Evolutionary conservation across 2,113 vertebrate genomes (phyloP).

Genomic region (Jacana jacana): DNA sequence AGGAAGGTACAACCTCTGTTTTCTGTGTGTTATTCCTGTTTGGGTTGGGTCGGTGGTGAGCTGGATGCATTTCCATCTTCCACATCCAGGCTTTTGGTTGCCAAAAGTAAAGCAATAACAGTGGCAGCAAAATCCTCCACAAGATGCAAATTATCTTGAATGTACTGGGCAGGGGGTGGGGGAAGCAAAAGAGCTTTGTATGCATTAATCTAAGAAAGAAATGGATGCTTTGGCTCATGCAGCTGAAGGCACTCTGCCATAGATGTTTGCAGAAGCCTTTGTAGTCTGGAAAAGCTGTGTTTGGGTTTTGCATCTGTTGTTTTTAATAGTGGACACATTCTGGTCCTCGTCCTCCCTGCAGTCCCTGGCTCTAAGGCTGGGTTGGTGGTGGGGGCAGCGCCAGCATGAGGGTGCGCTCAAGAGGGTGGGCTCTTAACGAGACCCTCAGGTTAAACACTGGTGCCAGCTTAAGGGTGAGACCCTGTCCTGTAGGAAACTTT

Average conservation of each 20-base stretch:
- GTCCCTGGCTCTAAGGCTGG: not conserved
- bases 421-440: not conserved
- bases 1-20: not conserved
- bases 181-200: not conserved
- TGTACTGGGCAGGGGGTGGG: not conserved
- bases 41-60: not conserved
- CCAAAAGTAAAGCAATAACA: not conserved
- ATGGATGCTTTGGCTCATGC: not conserved
- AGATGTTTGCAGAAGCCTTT: not conserved
- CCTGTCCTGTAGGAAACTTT: not conserved
- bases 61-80: not conserved
- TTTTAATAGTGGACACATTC: not conserved
- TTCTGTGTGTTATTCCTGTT: not conserved
- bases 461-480: not conserved
- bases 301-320: constrained; percentile 32
- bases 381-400: not conserved
- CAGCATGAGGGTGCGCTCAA: too few relatives aligned
- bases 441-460: accelerated
- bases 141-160: not conserved
- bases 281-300: not conserved
- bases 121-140: constrained; percentile 7
- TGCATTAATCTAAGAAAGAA: not conserved
- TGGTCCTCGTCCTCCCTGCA: not conserved
- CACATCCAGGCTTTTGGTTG: not conserved
- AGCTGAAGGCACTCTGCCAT: not conserved